A percentile compares a stretch with the other conserved stretches of the same genome.
Evolutionary conservation across 2,888 invertebrate species (phyloP).

Genomic region (Rhogogaster chlorosoma): DNA sequence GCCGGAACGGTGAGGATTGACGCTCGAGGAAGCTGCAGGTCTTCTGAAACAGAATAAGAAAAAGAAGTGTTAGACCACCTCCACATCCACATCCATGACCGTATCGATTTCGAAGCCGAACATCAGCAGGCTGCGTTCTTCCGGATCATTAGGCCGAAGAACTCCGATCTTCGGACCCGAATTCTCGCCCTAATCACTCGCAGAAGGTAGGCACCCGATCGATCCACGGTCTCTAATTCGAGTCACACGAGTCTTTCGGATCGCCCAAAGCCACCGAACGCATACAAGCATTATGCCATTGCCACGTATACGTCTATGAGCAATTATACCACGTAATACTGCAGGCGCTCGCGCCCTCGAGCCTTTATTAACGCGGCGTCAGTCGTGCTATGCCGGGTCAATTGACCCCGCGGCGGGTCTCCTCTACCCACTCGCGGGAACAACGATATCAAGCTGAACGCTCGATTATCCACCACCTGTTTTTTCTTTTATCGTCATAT

Average conservation of each 20-base stretch:
- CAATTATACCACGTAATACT: constrained; percentile 12
- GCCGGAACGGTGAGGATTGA: neutral
- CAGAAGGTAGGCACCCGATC: neutral
- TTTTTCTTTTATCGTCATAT: neutral
- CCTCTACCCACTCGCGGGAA: constrained; percentile 28
- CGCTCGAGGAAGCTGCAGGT: neutral
- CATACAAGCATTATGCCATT: neutral
- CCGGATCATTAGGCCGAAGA: neutral
- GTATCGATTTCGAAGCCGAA: neutral
- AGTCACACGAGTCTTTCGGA: neutral
- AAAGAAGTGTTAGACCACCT: neutral
- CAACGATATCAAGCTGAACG: neutral
- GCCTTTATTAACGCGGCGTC: constrained; percentile 47
- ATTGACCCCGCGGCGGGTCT: constrained; percentile 42
- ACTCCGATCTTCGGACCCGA: neutral
- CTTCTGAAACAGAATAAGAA: neutral
- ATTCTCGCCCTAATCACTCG: neutral
- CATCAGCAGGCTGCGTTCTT: neutral
- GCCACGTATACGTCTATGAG: neutral
- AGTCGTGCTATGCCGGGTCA: constrained; percentile 44
- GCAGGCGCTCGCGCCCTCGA: constrained; percentile 43
- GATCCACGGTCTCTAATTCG: neutral
- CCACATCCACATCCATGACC: neutral
- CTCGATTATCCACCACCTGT: constrained; percentile 1
- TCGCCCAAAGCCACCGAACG: neutral